Conservation (phyloP, 1,140 invertebrate genomes). For the Laupala kohalensis region DNA sequence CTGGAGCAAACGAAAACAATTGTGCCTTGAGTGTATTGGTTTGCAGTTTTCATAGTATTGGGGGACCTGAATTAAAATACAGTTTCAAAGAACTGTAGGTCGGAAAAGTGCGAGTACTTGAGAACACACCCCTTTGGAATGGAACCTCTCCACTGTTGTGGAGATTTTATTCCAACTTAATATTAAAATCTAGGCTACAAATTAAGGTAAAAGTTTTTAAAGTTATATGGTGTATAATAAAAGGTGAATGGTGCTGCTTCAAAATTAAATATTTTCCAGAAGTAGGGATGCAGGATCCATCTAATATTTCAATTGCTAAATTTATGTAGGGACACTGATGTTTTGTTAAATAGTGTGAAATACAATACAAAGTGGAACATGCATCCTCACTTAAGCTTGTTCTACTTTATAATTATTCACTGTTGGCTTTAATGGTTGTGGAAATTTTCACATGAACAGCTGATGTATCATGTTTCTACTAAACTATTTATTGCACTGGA, state of each 20-base stretch:
- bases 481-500: neutral
- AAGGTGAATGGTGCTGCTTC: slow-evolving; percentile 8
- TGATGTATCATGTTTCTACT: neutral
- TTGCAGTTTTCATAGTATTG: neutral
- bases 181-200: slow-evolving; percentile 3
- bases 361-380: neutral
- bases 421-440: neutral
- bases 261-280: neutral
- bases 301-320: too few relatives aligned
- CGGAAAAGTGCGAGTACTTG: slow-evolving; percentile 5
- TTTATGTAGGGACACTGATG: too few relatives aligned
- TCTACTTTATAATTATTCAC: neutral
- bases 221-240: neutral
- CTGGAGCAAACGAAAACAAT: neutral
- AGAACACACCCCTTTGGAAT: slow-evolving; percentile 2
- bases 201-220: neutral
- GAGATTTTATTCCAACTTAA: slow-evolving; percentile 3
- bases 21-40: neutral
- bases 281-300: neutral
- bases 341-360: too few relatives aligned
- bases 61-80: slow-evolving; percentile 1
- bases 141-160: neutral
- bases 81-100: slow-evolving; percentile 2
- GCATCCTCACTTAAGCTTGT: neutral
- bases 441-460: neutral